These are phyloP conservation scores for Caenorhabditis sinica DNA, from an alignment of 2,888 invertebrate species.

Conservation along the genomic window DNA sequence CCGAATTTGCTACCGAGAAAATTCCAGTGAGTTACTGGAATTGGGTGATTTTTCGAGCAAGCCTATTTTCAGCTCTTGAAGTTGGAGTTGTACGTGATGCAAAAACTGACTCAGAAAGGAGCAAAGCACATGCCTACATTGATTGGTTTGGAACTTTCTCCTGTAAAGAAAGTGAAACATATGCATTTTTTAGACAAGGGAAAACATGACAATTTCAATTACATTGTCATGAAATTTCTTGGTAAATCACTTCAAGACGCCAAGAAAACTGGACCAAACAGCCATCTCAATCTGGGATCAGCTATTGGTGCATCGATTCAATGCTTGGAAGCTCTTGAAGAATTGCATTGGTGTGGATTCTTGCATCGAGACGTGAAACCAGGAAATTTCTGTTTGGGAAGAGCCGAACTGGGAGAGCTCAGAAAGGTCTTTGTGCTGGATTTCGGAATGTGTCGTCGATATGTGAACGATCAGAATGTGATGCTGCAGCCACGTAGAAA, in stretches of 20 bases:
- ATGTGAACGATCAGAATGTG: constrained; percentile 73
- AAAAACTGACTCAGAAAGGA: constrained; percentile 68
- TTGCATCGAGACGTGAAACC: constrained; percentile 74
- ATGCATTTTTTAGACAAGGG: constrained; percentile 66
- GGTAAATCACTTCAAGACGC: constrained; percentile 73
- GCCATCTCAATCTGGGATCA: constrained; percentile 74
- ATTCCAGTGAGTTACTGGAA: constrained; percentile 54
- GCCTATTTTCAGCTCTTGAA: constrained; percentile 68
- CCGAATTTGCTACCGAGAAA: constrained; percentile 70
- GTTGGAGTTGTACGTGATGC: constrained; percentile 78
- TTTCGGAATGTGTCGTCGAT: constrained; percentile 78
- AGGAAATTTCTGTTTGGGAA: constrained; percentile 79
- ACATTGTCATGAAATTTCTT: constrained; percentile 78
- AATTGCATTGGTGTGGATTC: constrained; percentile 77
- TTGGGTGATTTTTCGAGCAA: too few species aligned
- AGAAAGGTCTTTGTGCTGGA: constrained; percentile 80
- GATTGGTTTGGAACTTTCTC: constrained; percentile 39
- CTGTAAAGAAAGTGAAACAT: background rate
- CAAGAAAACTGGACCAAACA: constrained; percentile 71
- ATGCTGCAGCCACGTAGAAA: constrained; percentile 74
- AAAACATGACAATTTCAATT: constrained; percentile 73
- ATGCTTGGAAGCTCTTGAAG: constrained; percentile 80
- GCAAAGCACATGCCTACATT: constrained; percentile 74
- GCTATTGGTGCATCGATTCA: constrained; percentile 79
- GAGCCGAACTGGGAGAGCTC: constrained; percentile 75